phyloP scores from a whole-genome alignment of 2,888 invertebrate species.

The Sphaerophoria rueppellii region DNA sequence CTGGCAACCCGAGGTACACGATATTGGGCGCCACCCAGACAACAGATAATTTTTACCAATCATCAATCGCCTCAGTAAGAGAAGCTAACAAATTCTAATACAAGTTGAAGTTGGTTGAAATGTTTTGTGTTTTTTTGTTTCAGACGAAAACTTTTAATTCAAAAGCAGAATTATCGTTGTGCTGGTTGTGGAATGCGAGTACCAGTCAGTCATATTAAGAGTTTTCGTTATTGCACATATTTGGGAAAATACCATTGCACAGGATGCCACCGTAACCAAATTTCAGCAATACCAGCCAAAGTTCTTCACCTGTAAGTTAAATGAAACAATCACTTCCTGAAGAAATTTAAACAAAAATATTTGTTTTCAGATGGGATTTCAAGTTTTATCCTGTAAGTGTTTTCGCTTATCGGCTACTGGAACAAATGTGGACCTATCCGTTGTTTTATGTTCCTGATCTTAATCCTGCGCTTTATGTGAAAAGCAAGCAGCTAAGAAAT shows the following conservation, averaged over 20 bases:
- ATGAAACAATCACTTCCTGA: not conserved
- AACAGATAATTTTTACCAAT: slow-evolving; percentile 91
- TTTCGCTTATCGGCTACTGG: slow-evolving; percentile 89
- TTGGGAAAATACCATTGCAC: slow-evolving; percentile 93
- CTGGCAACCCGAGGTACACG: slow-evolving; percentile 87
- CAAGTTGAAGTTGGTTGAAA: no score
- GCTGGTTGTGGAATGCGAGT: slow-evolving; percentile 93
- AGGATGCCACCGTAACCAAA: slow-evolving; percentile 91
- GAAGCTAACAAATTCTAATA: not conserved
- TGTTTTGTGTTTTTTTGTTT: not conserved
- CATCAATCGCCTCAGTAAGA: slow-evolving; percentile 87
- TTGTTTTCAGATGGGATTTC: slow-evolving; percentile 80
- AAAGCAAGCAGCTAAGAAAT: slow-evolving; percentile 85
- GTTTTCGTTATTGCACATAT: slow-evolving; percentile 92
- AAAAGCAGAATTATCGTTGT: slow-evolving; percentile 90
- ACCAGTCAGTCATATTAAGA: slow-evolving; percentile 87
- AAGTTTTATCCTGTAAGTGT: slow-evolving; percentile 91
- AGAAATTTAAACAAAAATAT: not conserved
- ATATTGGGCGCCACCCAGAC: slow-evolving; percentile 93
- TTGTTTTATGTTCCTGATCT: slow-evolving; percentile 89
- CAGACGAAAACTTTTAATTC: slow-evolving; percentile 86
- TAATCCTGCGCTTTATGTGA: slow-evolving; percentile 86
- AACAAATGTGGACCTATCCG: slow-evolving; percentile 90
- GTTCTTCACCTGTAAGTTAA: slow-evolving; percentile 82
- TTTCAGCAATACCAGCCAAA: slow-evolving; percentile 87